Evolutionary conservation across 2,888 invertebrate genomes (phyloP), one percentile per base, ranked within the genome.

Genomic region (Pelosia muscerda): DNA sequence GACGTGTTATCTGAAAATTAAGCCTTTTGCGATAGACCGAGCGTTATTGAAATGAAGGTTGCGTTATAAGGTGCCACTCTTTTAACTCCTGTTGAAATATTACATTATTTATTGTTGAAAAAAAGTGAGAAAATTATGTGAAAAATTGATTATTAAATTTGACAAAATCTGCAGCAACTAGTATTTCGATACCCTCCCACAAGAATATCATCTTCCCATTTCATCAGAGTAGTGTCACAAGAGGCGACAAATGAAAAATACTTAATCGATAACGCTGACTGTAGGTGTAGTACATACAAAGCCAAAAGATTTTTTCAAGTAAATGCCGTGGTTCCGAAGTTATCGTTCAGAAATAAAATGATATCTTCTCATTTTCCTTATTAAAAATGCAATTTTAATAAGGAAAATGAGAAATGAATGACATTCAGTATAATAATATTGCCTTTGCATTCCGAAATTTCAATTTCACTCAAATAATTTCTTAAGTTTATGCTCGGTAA

Each of bases 1-100:
- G 75, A 71, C 67, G 73, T 71, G 72, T 74, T 77, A 76, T 74
- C 78, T 78, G 83, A 75, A 81, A 84, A 84, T 82, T 75, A 79
- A 84, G 74, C 74, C 68, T 65, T 77, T 72, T 65, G 66, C 74
- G 75, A 73, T 77, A 72, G 70, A 72, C 68, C 56, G 66, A 74
- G 53, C 60, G 19, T 38, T n/a, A 34, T 58, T 71, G 63, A 73
- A 74, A 81, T 78, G 72, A 38, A 76, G 67, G 69, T 77, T 75
- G 61, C 72, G 56, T 65, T 67, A 73, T 68, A 60, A 72, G 34
- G 67, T 73, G 63, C 49, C 64, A 64, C 15, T 23, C 31, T 63
- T 58, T 67, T 66, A 61, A 38, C 49, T 57, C 38, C n/a, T 13
- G n/a, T 57, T 49, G 49, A 28, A 57, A 66, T 23, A 56, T 28